Conservation (phyloP, 2,113 vertebrate genomes). For the Baryphthengus martii region DNA sequence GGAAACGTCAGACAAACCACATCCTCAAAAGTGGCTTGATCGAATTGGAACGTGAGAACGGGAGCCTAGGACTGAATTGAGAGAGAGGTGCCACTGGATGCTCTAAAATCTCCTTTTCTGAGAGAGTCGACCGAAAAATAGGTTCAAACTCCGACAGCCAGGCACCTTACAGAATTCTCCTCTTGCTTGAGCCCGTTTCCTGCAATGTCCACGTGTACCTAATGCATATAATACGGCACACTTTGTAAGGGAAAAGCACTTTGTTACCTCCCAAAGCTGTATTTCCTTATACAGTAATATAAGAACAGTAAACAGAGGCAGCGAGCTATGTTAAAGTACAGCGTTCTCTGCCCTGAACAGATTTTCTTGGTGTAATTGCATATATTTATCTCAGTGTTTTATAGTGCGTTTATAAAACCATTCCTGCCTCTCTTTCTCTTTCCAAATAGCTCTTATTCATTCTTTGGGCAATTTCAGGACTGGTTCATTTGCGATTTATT, state of each 20-base stretch:
- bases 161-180: background rate
- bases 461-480: slow-evolving; percentile 4
- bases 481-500: slow-evolving; percentile 38
- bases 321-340: background rate
- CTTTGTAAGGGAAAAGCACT: background rate
- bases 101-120: background rate
- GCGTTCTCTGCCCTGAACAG: background rate
- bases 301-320: background rate
- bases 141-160: background rate
- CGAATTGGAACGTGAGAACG: background rate
- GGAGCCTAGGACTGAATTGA: background rate
- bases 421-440: background rate
- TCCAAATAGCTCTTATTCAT: background rate
- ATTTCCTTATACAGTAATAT: background rate
- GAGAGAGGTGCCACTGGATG: background rate
- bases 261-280: background rate
- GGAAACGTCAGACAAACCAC: background rate
- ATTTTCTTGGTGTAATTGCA: slow-evolving; percentile 24
- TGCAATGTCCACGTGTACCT: background rate
- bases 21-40: background rate
- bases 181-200: background rate
- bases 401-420: background rate
- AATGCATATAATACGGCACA: background rate
- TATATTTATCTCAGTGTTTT: slow-evolving; percentile 51
- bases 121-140: background rate